Percentiles rank a stretch among this genome's conserved stretches.
These are phyloP conservation scores for Drosophila engyochracea DNA, from an alignment of 2,888 invertebrate genomes.

Conservation along the genomic window DNA sequence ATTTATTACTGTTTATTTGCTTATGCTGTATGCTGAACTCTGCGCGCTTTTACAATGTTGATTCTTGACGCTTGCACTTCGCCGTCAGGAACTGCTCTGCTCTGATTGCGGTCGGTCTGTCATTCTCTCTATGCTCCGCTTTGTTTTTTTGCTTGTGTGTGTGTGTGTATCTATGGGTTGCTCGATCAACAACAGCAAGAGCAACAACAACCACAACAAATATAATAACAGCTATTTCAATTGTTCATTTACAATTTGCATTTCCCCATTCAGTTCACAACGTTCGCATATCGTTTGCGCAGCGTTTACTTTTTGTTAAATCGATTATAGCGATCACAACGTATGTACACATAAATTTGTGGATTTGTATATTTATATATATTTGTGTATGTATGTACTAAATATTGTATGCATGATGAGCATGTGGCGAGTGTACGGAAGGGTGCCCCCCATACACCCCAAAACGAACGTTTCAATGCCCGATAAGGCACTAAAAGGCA, in stretches of 20 bases:
- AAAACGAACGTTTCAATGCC: conserved; percentile 26
- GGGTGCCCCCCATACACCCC: neutral
- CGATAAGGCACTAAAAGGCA: conserved; percentile 58
- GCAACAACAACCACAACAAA: conserved; percentile 24
- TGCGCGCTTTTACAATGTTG: conserved; percentile 52
- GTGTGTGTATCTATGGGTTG: conserved; percentile 22
- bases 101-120: conserved; percentile 50
- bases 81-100: conserved; percentile 27
- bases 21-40: conserved; percentile 47
- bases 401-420: neutral
- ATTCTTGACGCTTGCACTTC: conserved; percentile 69
- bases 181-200: conserved; percentile 23
- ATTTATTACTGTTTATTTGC: conserved; percentile 73
- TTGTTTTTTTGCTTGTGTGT: conserved; percentile 39
- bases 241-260: conserved; percentile 63
- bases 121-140: conserved; percentile 20
- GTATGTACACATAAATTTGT: neutral
- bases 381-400: neutral
- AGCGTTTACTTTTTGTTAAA: conserved; percentile 43
- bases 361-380: neutral
- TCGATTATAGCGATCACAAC: conserved; percentile 63
- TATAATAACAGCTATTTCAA: conserved; percentile 44
- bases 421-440: neutral
- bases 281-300: conserved; percentile 46
- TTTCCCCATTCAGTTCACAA: conserved; percentile 45